Percentiles rank a stretch among this genome's conserved stretches.
These are phyloP conservation scores for Trichonephila clavipes DNA, from an alignment of 1,140 invertebrate genomes.

Conservation along the genomic window DNA sequence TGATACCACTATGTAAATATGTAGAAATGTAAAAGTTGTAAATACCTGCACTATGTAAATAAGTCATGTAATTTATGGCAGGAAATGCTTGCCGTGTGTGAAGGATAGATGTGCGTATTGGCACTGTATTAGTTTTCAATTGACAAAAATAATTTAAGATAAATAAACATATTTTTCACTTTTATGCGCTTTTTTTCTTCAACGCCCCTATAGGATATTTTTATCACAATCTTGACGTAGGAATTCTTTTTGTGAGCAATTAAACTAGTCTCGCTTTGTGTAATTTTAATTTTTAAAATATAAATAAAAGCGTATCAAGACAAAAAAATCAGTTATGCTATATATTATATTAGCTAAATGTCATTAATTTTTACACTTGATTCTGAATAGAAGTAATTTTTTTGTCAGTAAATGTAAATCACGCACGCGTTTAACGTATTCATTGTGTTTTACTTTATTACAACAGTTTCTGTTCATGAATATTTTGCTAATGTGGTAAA, in stretches of 20 bases:
- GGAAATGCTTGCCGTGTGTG: conserved; percentile 48
- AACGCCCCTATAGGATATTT: neutral
- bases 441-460: no score
- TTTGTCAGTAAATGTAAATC: no score
- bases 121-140: conserved; percentile 40
- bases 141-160: conserved; percentile 63
- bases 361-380: no score
- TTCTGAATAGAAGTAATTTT: no score
- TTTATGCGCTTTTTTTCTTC: neutral
- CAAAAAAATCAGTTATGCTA: no score
- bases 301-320: no score
- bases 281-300: no score
- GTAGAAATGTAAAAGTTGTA: conserved; percentile 68
- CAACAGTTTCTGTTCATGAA: no score
- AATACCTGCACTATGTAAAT: conserved; percentile 64
- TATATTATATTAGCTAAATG: no score
- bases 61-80: conserved; percentile 70
- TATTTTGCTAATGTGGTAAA: no score
- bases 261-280: no score
- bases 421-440: no score
- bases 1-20: conserved; percentile 64
- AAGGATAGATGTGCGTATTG: conserved; percentile 13
- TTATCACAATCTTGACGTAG: neutral
- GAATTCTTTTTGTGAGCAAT: neutral
- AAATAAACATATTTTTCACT: conserved; percentile 68